phyloP scores from a whole-genome alignment of 2,797 vertebrate species.

The Mormyrops boulengeri region DNA sequence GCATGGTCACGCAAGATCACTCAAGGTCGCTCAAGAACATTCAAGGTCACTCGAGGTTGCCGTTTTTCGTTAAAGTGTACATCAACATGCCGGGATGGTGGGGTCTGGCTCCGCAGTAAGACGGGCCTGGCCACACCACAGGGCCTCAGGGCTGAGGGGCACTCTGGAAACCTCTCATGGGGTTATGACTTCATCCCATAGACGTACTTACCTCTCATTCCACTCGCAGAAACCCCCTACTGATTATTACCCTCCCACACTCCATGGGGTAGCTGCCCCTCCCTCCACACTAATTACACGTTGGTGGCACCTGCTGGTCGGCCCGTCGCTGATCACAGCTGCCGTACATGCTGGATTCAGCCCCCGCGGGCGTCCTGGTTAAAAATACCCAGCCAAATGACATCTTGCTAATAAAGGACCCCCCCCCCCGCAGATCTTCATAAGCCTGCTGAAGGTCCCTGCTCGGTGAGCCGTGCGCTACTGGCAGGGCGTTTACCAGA shows the following conservation, averaged over 20 bases:
- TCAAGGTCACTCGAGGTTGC: too few species aligned
- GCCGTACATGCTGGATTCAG: background rate
- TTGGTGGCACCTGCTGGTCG: background rate
- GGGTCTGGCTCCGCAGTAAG: background rate
- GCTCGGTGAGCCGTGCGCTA: background rate
- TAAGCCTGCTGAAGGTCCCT: background rate
- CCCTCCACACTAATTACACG: background rate
- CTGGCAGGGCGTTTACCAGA: background rate
- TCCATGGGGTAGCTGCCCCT: background rate
- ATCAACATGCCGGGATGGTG: background rate
- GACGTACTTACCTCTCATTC: background rate
- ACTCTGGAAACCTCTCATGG: background rate
- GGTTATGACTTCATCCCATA: background rate
- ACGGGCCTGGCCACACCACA: background rate
- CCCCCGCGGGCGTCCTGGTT: background rate
- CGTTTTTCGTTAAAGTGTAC: too few species aligned
- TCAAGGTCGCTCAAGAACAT: background rate
- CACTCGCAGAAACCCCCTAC: background rate
- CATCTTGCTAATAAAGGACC: background rate
- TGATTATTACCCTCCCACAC: background rate
- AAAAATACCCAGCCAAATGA: slow-evolving; percentile 10
- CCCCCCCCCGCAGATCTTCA: background rate
- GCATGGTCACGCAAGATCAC: background rate
- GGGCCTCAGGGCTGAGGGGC: background rate
- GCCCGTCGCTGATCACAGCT: background rate